phyloP scores from a whole-genome alignment of 2,888 invertebrate species.

The Nomada lathburiana region DNA sequence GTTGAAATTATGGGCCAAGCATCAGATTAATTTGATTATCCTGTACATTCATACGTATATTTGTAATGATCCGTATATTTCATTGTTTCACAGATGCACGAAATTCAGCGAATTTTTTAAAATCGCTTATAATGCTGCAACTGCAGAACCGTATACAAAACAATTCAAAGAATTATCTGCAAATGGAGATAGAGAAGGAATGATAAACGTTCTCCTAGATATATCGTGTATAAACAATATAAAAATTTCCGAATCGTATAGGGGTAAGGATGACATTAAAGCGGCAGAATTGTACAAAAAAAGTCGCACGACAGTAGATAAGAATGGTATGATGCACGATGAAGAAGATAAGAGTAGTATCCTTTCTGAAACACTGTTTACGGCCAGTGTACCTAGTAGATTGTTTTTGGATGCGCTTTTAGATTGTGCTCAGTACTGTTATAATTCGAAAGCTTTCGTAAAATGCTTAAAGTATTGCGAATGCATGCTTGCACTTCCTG shows the following conservation, averaged over 20 bases:
- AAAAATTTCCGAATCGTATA: slow-evolving; percentile 68
- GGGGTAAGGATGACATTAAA: slow-evolving; percentile 70
- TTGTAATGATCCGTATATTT: background rate
- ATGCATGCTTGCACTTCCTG: slow-evolving; percentile 69
- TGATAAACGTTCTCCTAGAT: slow-evolving; percentile 74
- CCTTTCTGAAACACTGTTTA: slow-evolving; percentile 76
- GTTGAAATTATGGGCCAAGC: slow-evolving; percentile 5
- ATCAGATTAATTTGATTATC: background rate
- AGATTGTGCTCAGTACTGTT: slow-evolving; percentile 72
- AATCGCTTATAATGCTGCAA: slow-evolving; percentile 62
- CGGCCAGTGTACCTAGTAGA: slow-evolving; percentile 65
- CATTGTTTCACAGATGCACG: slow-evolving; percentile 41
- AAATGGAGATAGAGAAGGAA: slow-evolving; percentile 71
- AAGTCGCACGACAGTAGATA: slow-evolving; percentile 25
- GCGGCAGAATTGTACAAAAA: slow-evolving; percentile 68
- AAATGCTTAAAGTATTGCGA: slow-evolving; percentile 75
- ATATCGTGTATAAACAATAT: slow-evolving; percentile 66
- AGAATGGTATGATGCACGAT: slow-evolving; percentile 26
- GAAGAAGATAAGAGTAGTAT: slow-evolving; percentile 53
- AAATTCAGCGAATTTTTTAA: slow-evolving; percentile 66
- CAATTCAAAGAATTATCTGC: slow-evolving; percentile 65
- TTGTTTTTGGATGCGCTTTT: slow-evolving; percentile 72
- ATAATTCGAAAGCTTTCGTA: slow-evolving; percentile 63
- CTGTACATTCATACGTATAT: background rate
- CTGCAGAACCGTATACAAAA: slow-evolving; percentile 53